A percentile compares a stretch with the other conserved stretches of the same genome.
Evolutionary conservation across 2,888 invertebrate species (phyloP).

Genomic region (Parnassius orleans): DNA sequence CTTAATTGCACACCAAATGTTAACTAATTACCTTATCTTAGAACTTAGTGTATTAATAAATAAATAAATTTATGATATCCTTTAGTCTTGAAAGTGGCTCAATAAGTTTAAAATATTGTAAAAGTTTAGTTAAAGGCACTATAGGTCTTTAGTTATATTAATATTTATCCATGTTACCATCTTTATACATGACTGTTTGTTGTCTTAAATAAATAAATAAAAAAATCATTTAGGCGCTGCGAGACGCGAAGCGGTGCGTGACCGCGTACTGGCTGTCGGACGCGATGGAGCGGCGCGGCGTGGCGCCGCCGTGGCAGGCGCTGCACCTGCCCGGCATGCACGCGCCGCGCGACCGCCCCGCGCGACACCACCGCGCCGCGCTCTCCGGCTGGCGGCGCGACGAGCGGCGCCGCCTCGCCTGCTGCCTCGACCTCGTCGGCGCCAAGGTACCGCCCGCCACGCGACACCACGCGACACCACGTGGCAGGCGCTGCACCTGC

Average conservation of each 20-base stretch:
- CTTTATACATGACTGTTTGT: too few relatives aligned
- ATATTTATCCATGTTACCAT: too few relatives aligned
- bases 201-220: too few relatives aligned
- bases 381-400: slow-evolving; percentile 94
- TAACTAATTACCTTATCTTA: too few relatives aligned
- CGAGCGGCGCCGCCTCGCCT: slow-evolving; percentile 89
- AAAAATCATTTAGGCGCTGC: slow-evolving; percentile 68
- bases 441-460: slow-evolving; percentile 84
- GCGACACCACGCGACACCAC: not conserved
- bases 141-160: too few relatives aligned
- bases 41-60: too few relatives aligned
- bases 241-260: slow-evolving; percentile 86
- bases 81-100: too few relatives aligned
- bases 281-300: slow-evolving; percentile 90
- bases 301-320: slow-evolving; percentile 96
- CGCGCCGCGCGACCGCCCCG: slow-evolving; percentile 86
- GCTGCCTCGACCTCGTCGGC: slow-evolving; percentile 92
- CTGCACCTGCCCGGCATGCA: slow-evolving; percentile 92
- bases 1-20: too few relatives aligned
- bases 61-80: too few relatives aligned
- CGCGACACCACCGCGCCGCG: slow-evolving; percentile 88
- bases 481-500: not conserved
- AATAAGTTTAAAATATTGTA: too few relatives aligned
- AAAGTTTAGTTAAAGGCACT: too few relatives aligned
- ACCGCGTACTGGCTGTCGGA: slow-evolving; percentile 96